Conservation (phyloP, 2,113 vertebrate genomes). For the Charina bottae region DNA sequence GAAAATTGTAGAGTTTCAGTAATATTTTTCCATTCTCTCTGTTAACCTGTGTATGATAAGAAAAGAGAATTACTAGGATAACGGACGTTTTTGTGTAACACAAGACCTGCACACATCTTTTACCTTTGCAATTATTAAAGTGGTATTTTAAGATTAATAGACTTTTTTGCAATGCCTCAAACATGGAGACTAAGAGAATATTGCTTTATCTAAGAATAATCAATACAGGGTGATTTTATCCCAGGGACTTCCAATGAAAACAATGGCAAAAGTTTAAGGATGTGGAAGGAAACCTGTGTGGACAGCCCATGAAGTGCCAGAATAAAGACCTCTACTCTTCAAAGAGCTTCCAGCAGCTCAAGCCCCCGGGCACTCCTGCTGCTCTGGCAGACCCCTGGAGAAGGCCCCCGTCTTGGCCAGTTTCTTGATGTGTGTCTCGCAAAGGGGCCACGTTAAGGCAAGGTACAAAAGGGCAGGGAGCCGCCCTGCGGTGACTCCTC, state of each 20-base stretch:
- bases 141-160: neutral
- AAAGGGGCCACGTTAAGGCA: too few relatives aligned
- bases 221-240: neutral
- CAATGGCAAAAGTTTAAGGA: neutral
- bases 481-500: too few relatives aligned
- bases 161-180: neutral
- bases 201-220: neutral
- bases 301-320: neutral
- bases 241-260: neutral
- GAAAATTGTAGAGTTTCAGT: neutral
- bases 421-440: too few relatives aligned
- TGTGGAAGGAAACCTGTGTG: neutral
- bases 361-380: too few relatives aligned
- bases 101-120: neutral
- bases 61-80: neutral
- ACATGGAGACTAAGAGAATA: neutral
- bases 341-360: neutral
- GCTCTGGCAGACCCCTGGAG: too few relatives aligned
- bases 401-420: too few relatives aligned
- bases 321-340: neutral
- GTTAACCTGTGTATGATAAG: neutral
- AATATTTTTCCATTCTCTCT: neutral
- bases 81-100: neutral
- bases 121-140: neutral
- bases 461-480: too few relatives aligned